Base-by-base conservation (phyloP, 2,888 invertebrate genomes). In the Microplitis manilae region DNA sequence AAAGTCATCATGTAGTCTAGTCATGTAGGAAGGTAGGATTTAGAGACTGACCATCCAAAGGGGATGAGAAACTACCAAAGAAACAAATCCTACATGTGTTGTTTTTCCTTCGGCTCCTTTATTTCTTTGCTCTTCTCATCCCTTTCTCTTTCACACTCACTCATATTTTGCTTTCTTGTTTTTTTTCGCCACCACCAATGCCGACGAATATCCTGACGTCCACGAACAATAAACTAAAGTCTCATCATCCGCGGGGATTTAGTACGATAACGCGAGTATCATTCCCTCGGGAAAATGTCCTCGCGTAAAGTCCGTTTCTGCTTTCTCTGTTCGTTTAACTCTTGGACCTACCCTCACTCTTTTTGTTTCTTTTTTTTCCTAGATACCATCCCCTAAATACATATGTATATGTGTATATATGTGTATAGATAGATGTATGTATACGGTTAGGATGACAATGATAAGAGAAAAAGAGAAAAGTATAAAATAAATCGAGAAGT, bases 191-290 rank as follows among this genome's bases (percentile, higher is more conserved):
- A 39, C 62, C 17, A 67, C 68, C 17, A 41, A 5, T 59, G 68
- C 77, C 75, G 50, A 30, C 6, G n/a, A 75, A 69, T 78, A 69
- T 76, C 68, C 72, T 71, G 75, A 79, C 83, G 79, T 82, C 81
- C 88, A 87, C 87, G 86, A 87, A 87, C 89, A 87, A 90, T 90
- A 90, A 90, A 89, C 87, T 86, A 89, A 89, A 89, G 89, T 89
- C 87, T 88, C 90, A 89, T 89, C 90, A 89, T 89, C 89, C 86
- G 85, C 85, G 86, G 87, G 89, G 90, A 89, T 89, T 89, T 89
- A 84, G 82, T 80, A 85, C 84, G 88, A 89, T 88, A 88, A 88
- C 87, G 85, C 86, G 87, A 73, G 82, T 82, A 84, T 85, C 84
- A 81, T 84, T 84, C 83, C 84, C 76, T 77, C 80, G 79, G 81